Base-by-base conservation (phyloP, 2,888 invertebrate genomes). In the Rhimphoctona megacephalus region DNA sequence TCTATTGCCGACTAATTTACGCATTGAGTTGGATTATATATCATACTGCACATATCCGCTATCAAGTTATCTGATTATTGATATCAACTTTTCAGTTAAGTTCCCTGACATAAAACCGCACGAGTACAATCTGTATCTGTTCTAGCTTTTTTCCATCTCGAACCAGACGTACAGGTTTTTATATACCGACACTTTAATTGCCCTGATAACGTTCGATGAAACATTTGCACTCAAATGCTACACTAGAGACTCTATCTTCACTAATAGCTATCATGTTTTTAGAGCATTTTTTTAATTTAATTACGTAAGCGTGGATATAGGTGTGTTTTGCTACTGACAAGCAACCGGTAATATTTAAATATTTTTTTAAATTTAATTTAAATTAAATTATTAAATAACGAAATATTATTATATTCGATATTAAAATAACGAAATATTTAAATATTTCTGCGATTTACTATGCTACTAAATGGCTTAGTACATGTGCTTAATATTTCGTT, bases 201-300 rank as follows among this genome's bases (percentile, higher is more conserved):
- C 54, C 49, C 72, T 46, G 66, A 70, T 81, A 77, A 66, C 70
- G 46, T 76, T 52, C 52, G n/a, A 57, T 49, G 70, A 22, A 33
- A 54, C 49, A 30, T 7, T 64, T 17, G 11, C 43, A 30, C n/a
- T n/a, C 9, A 36, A 52, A 49, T 46, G 19, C 33, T 43, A 25
- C n/a, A 30, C 22, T 52, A 4, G 25, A 54, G 19, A 30, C 49
- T 67, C n/a, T 22, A 66, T 74, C 43, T 33, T 54, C 39, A 19
- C 49, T 39, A 57, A 73, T 64, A 72, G 52, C 33, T 19, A 64
- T 54, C n/a, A n/a, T 14, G 30, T 25, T 73, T 67, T 39, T 43
- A 30, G 30, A n/a, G n/a, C 19, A 49, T 66, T 22, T 14, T 25
- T 72, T 14, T 54, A 4, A 9, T 66, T 33, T 52, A 64, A 66